Evolutionary conservation across 2,113 vertebrate genomes (phyloP).

Genomic region (Amphiprion ocellaris): DNA sequence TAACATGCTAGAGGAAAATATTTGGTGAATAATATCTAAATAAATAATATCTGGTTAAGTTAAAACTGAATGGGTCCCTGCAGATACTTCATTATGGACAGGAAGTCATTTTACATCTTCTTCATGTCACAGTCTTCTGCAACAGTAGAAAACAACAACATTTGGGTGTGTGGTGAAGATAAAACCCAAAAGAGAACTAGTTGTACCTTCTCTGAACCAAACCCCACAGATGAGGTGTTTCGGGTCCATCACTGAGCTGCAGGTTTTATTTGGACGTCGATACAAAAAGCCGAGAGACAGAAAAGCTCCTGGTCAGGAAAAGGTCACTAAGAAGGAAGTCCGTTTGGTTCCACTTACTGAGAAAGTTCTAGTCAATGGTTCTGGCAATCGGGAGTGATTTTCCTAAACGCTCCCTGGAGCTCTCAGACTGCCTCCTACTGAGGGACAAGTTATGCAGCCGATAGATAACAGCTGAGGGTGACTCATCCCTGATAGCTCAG

Average conservation of each 20-base stretch:
- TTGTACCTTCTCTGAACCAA: not conserved
- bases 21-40: no score
- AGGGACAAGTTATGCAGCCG: constrained; percentile 13
- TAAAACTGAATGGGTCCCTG: no score
- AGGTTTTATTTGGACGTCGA: not conserved
- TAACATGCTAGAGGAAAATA: not conserved
- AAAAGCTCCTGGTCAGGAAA: constrained; percentile 5
- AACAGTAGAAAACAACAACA: not conserved
- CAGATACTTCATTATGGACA: no score
- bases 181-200: not conserved
- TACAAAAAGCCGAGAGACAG: not conserved
- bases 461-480: constrained; percentile 56
- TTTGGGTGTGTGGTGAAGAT: no score
- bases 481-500: constrained; percentile 63
- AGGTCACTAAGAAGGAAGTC: constrained; percentile 14
- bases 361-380: constrained; percentile 18
- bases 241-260: not conserved
- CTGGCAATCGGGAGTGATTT: constrained; percentile 4
- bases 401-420: not conserved
- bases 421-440: constrained; percentile 10
- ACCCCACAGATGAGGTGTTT: not conserved
- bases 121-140: not conserved
- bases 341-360: constrained; percentile 13
- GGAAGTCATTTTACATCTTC: no score
- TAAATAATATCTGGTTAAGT: no score